Percentiles rank a stretch among this genome's conserved stretches.
Evolutionary conservation across 1,140 invertebrate genomes (phyloP).

Genomic region (Hycleus phaleratus): DNA sequence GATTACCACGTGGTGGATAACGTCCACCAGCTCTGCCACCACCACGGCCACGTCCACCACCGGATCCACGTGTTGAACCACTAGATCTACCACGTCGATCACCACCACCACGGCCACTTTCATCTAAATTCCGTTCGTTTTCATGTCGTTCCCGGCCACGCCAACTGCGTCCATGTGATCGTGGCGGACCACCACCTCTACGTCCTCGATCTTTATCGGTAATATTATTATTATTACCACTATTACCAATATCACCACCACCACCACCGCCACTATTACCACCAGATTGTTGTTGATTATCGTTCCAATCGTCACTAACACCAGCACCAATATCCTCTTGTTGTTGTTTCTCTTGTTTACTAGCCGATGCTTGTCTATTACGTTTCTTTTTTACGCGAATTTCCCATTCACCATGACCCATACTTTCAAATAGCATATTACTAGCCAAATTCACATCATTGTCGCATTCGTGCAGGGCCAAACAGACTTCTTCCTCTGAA

Average conservation of each 20-base stretch:
- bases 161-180: constrained; percentile 34
- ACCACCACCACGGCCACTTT: constrained; percentile 28
- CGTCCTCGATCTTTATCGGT: constrained; percentile 39
- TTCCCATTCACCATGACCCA: constrained; percentile 62
- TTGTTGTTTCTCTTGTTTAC: constrained; percentile 40
- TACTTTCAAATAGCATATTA: constrained; percentile 66
- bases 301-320: constrained; percentile 39
- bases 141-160: constrained; percentile 38
- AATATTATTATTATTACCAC: neutral
- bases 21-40: constrained; percentile 43
- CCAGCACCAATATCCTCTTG: constrained; percentile 37
- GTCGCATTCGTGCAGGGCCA: constrained; percentile 74
- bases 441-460: constrained; percentile 68
- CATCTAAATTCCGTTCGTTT: constrained; percentile 37
- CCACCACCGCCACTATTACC: constrained; percentile 33
- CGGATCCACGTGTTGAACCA: constrained; percentile 45
- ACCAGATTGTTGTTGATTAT: constrained; percentile 39
- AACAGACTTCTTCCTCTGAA: constrained; percentile 73
- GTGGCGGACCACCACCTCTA: constrained; percentile 34
- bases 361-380: constrained; percentile 48
- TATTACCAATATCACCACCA: constrained; percentile 35
- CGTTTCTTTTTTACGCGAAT: constrained; percentile 82
- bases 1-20: constrained; percentile 31
- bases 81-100: constrained; percentile 30
- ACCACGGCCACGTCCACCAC: constrained; percentile 46